These are phyloP conservation scores for Lampropteryx suffumata DNA, from an alignment of 2,888 invertebrate species.

Conservation along the genomic window DNA sequence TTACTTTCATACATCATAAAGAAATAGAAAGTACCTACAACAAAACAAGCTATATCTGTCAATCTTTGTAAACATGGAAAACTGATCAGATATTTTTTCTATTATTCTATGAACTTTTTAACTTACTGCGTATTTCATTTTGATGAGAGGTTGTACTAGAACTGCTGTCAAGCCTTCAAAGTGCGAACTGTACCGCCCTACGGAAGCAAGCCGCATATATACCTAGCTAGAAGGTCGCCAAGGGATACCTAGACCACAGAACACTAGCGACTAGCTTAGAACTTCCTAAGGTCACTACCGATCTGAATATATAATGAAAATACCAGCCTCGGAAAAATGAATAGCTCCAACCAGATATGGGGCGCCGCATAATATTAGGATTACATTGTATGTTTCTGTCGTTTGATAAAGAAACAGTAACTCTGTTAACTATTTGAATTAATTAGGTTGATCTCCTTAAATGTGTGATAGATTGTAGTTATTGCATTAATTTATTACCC, in stretches of 20 bases:
- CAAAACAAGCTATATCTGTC: too few relatives aligned
- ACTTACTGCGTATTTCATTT: slow-evolving; percentile 77
- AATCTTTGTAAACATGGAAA: too few relatives aligned
- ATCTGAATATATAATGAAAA: slow-evolving; percentile 70
- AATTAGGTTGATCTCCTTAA: too few relatives aligned
- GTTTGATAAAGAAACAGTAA: too few relatives aligned
- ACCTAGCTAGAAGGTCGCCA: slow-evolving; percentile 64
- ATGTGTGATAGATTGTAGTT: too few relatives aligned
- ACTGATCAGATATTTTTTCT: too few relatives aligned
- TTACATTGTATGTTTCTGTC: slow-evolving; percentile 26
- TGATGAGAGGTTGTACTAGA: slow-evolving; percentile 66
- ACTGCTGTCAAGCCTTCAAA: slow-evolving; percentile 74
- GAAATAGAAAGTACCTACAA: too few relatives aligned
- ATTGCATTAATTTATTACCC: too few relatives aligned
- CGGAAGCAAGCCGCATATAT: slow-evolving; percentile 67
- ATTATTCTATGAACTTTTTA: background rate
- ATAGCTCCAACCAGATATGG: slow-evolving; percentile 52
- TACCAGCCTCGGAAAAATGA: slow-evolving; percentile 58
- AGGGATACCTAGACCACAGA: slow-evolving; percentile 23
- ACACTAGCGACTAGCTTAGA: slow-evolving; percentile 52
- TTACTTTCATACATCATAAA: too few relatives aligned
- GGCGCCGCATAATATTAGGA: slow-evolving; percentile 46
- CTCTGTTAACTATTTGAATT: too few relatives aligned
- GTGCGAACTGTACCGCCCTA: slow-evolving; percentile 69
- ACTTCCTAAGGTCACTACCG: slow-evolving; percentile 62